These are phyloP conservation scores for Spheniscus mendiculus DNA, from an alignment of 2,113 vertebrate species.

Conservation along the genomic window DNA sequence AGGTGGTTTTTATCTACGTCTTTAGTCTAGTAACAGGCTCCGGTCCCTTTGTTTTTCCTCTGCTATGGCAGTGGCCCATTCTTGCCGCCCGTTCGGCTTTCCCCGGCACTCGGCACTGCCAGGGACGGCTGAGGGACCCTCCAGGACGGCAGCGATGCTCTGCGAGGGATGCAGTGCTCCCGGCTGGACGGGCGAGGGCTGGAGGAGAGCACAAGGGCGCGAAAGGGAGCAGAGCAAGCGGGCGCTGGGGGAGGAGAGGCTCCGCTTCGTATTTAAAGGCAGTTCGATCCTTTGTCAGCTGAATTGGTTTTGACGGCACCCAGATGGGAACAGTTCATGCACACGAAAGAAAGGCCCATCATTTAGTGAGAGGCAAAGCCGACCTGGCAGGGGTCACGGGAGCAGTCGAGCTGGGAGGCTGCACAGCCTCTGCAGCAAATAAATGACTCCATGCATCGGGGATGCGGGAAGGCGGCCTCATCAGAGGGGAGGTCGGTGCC, in stretches of 20 bases:
- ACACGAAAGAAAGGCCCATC: neutral
- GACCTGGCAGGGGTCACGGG: slow-evolving; percentile 7
- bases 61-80: neutral
- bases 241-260: neutral
- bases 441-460: rapidly evolving
- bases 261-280: neutral
- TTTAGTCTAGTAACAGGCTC: neutral
- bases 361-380: neutral
- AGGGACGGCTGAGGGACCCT: neutral
- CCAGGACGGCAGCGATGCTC: neutral
- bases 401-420: neutral
- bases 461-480: neutral
- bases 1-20: neutral
- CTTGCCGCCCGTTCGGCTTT: neutral
- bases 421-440: neutral
- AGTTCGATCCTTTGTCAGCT: neutral
- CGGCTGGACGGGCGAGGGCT: neutral
- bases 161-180: neutral
- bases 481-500: neutral
- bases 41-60: neutral
- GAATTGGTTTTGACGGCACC: neutral
- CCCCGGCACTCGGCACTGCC: neutral
- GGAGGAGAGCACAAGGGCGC: neutral
- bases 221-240: neutral
- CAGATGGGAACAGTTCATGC: slow-evolving; percentile 34